Percentiles rank a stretch among this genome's conserved stretches.
These are phyloP conservation scores for Gallinago paraguaiae DNA, from an alignment of 2,113 vertebrate genomes.

Conservation along the genomic window DNA sequence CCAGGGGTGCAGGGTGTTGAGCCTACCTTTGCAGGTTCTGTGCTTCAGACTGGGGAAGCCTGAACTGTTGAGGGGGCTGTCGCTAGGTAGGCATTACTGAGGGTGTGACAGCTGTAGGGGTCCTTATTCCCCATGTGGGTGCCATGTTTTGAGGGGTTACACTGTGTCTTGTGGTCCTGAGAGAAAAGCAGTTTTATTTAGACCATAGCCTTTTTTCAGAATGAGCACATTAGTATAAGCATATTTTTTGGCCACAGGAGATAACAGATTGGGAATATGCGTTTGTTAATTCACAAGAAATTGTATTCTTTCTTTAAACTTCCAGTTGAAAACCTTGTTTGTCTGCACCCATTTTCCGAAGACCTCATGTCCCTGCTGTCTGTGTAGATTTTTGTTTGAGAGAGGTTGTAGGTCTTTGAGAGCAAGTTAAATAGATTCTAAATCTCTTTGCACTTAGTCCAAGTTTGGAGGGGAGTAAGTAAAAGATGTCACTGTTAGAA, in stretches of 20 bases:
- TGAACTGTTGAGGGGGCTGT: too few species aligned
- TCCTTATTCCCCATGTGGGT: rapidly evolving
- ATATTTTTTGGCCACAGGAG: rapidly evolving
- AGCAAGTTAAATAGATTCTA: background rate
- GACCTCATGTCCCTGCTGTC: background rate
- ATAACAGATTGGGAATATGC: background rate
- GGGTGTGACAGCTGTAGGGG: rapidly evolving
- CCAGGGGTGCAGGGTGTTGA: background rate
- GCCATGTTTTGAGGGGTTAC: background rate
- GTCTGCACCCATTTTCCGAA: background rate
- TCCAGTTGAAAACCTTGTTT: background rate
- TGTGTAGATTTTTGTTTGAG: background rate
- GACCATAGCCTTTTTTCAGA: background rate
- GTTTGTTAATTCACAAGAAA: background rate
- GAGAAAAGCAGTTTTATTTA: background rate
- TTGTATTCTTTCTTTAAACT: background rate
- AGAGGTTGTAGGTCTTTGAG: background rate
- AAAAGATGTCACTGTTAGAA: background rate
- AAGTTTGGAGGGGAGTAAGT: rapidly evolving
- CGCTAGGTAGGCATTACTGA: rapidly evolving
- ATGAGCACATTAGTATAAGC: background rate
- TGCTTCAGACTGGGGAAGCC: rapidly evolving
- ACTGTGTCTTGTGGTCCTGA: background rate
- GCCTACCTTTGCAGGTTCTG: background rate
- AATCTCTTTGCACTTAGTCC: background rate